A percentile compares a stretch with the other conserved stretches of the same genome.
Evolutionary conservation across 2,113 vertebrate genomes (phyloP).

Genomic region (Peromyscus leucopus): DNA sequence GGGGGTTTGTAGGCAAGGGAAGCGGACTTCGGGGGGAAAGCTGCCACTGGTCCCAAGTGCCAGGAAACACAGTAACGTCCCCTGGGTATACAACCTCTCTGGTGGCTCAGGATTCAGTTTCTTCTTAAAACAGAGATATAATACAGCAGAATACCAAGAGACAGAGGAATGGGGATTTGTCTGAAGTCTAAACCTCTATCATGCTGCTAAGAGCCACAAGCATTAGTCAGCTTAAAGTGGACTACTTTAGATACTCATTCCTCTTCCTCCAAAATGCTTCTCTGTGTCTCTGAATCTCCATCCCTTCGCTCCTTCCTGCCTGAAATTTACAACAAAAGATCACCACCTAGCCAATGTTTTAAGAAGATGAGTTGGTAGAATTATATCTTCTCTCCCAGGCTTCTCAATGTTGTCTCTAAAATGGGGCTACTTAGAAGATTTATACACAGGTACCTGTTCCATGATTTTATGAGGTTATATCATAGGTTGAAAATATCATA

Average conservation of each 20-base stretch:
- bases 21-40: background rate
- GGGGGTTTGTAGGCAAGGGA: background rate
- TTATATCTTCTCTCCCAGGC: slow-evolving; percentile 15
- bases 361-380: slow-evolving; percentile 38
- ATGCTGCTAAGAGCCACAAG: slow-evolving; percentile 12
- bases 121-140: slow-evolving; percentile 43
- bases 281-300: fast-evolving
- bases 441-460: background rate
- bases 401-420: slow-evolving; percentile 43
- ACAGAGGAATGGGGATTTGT: background rate
- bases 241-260: slow-evolving; percentile 18
- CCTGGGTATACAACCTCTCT: slow-evolving; percentile 12
- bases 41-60: background rate
- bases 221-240: slow-evolving; percentile 40
- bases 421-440: background rate
- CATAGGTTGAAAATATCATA: background rate
- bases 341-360: slow-evolving; percentile 52
- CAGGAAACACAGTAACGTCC: background rate
- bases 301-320: background rate
- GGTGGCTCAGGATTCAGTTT: slow-evolving; percentile 29
- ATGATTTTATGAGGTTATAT: background rate
- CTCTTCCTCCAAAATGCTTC: slow-evolving; percentile 5
- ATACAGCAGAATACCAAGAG: background rate
- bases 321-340: slow-evolving; percentile 55
- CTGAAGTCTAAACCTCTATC: background rate